Evolutionary conservation across 2,888 invertebrate genomes (phyloP).

Genomic region (Nemapogon koenigi): DNA sequence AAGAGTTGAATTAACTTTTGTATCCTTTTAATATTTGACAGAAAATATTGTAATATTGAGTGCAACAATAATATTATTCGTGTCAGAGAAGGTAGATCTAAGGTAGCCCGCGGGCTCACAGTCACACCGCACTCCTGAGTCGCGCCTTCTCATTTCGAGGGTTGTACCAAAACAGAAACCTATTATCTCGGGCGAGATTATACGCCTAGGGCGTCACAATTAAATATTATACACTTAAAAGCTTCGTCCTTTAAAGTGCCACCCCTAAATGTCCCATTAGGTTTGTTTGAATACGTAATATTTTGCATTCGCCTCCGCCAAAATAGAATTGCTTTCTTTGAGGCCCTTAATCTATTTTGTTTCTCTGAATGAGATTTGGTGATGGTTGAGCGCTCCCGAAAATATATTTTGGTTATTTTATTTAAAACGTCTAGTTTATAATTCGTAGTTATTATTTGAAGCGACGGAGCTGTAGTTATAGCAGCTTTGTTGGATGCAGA

Average conservation of each 20-base stretch:
- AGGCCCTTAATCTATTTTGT: conserved; percentile 62
- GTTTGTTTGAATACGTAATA: conserved; percentile 66
- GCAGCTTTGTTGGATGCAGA: background rate
- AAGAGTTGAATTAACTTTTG: background rate
- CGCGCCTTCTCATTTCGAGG: conserved; percentile 34
- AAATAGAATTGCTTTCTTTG: conserved; percentile 63
- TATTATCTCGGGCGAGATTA: conserved; percentile 67
- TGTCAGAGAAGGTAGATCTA: conserved; percentile 35
- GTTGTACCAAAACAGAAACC: conserved; percentile 64
- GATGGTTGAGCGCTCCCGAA: conserved; percentile 46
- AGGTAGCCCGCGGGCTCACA: conserved; percentile 32
- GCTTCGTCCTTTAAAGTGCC: conserved; percentile 65
- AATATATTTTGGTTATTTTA: no score
- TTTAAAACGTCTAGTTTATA: no score
- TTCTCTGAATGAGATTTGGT: conserved; percentile 53
- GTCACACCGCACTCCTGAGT: conserved; percentile 55
- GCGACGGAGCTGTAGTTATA: background rate
- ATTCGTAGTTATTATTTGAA: background rate
- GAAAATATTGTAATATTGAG: conserved; percentile 20
- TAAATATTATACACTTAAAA: conserved; percentile 67
- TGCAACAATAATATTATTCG: conserved; percentile 61
- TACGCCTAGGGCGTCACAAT: conserved; percentile 67
- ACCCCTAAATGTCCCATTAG: conserved; percentile 67
- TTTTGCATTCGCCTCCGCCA: conserved; percentile 63
- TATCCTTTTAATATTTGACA: background rate